A percentile compares a stretch with the other conserved stretches of the same genome.
phyloP scores from a whole-genome alignment of 2,113 vertebrate genomes.

The Oreochromis aureus region DNA sequence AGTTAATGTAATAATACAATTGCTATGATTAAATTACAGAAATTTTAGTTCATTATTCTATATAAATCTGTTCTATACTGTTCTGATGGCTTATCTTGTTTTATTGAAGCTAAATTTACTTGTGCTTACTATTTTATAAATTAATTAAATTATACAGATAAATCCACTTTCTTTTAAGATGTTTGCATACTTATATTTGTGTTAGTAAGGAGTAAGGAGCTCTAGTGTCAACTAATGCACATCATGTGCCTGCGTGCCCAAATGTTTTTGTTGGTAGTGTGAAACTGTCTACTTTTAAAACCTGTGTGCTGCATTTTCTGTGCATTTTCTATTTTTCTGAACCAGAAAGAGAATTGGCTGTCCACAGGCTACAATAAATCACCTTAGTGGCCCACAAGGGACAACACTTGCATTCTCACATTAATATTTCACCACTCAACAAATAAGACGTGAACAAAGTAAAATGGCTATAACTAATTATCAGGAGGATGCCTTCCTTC shows the following conservation, averaged over 20 bases:
- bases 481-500: neutral
- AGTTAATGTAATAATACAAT: neutral
- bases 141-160: neutral
- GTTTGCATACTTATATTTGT: neutral
- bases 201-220: neutral
- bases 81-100: neutral
- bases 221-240: neutral
- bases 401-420: conserved; percentile 19
- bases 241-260: neutral
- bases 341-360: neutral
- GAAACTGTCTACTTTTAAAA: neutral
- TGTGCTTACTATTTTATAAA: neutral
- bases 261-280: neutral
- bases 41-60: neutral
- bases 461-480: conserved; percentile 24
- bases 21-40: neutral
- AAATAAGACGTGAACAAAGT: conserved; percentile 35
- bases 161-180: neutral
- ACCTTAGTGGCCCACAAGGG: conserved; percentile 19
- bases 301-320: neutral
- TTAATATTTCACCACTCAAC: conserved; percentile 38
- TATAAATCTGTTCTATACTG: neutral
- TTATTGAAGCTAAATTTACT: neutral
- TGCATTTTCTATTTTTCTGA: neutral
- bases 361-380: conserved; percentile 26